These are phyloP conservation scores for Larimichthys polyactis DNA, from an alignment of 2,113 vertebrate species.

Conservation along the genomic window DNA sequence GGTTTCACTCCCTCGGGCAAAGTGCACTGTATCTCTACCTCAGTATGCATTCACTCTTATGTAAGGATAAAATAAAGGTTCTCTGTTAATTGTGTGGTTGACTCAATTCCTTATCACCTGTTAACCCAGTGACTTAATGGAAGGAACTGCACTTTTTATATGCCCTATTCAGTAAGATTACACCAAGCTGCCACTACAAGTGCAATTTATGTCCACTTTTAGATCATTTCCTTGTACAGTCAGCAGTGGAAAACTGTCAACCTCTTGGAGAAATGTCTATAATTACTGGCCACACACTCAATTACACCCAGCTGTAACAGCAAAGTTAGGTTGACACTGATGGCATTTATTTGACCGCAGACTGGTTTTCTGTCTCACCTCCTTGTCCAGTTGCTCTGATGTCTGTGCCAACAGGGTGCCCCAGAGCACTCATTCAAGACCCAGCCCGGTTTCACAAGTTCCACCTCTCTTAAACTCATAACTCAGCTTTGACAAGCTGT, in stretches of 20 bases:
- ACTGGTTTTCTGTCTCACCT: conserved; percentile 85
- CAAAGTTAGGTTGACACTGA: conserved; percentile 85
- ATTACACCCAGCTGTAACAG: conserved; percentile 87
- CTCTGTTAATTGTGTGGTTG: neutral
- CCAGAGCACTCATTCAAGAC: conserved; percentile 76
- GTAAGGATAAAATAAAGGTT: neutral
- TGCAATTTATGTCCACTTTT: conserved; percentile 7
- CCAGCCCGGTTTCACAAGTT: conserved; percentile 73
- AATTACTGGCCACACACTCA: conserved; percentile 84
- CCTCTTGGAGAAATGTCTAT: conserved; percentile 73
- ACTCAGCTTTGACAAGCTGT: conserved; percentile 75
- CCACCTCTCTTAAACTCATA: conserved; percentile 80
- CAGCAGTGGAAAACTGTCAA: conserved; percentile 54
- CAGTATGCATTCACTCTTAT: neutral
- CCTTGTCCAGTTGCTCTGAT: conserved; percentile 85
- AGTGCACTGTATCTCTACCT: neutral
- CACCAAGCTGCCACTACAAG: conserved; percentile 6
- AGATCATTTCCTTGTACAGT: conserved; percentile 10
- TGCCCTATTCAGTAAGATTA: neutral
- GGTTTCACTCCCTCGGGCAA: conserved; percentile 16
- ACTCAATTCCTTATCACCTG: neutral
- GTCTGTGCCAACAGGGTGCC: conserved; percentile 80
- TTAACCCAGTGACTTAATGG: neutral
- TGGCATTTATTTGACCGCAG: conserved; percentile 82
- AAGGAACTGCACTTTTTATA: neutral